Evolutionary conservation across 2,888 invertebrate species (phyloP), one percentile per base, ranked within the genome.

Genomic region (Aquatica leii): DNA sequence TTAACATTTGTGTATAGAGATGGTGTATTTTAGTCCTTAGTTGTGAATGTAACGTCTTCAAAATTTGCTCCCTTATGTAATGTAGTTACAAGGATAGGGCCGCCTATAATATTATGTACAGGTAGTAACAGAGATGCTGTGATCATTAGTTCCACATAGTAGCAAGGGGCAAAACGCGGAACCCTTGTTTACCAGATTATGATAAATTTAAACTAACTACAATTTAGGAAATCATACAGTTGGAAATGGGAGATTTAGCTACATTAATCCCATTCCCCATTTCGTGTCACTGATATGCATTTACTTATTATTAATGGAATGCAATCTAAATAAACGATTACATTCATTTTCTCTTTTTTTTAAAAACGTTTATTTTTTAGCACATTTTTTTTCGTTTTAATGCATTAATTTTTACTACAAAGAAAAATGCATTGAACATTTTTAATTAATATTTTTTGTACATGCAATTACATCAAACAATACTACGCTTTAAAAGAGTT

Each of bases 111-210:
- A 52, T 35, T 52, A 52, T 37, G 18, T 37, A 52, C 37, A 52
- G 52, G 52, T 52, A 52, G 52, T 52, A 35, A 52, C 52, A 35
- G 37, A 52, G 52, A 51, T 15, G 15, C 20, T 21, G 34, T 43
- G 43, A 43, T 55, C 46, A 43, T 55, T 55, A 55, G 55, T 46
- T 17, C 21, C 21, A 35, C 37, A 53, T 6, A 41, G 40, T 31
- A 50, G 53, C 43, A 43, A 31, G 43, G 55, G 34, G 24, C 46
- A 46, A 34, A 55, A 55, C 14, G 41, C 17, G 31, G 17, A 55
- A 55, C 55, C 55, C 55, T 55, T 55, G 55, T 55, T 55, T 55
- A 46, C 46, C 31, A 55, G 55, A 55, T 24, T 55, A 55, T 43
- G 24, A 55, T 55, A 41, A 43, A 55, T 55, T 34, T 17, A 43